Conservation (phyloP, 1,140 invertebrate genomes). For the Drosophila ohnishii region DNA sequence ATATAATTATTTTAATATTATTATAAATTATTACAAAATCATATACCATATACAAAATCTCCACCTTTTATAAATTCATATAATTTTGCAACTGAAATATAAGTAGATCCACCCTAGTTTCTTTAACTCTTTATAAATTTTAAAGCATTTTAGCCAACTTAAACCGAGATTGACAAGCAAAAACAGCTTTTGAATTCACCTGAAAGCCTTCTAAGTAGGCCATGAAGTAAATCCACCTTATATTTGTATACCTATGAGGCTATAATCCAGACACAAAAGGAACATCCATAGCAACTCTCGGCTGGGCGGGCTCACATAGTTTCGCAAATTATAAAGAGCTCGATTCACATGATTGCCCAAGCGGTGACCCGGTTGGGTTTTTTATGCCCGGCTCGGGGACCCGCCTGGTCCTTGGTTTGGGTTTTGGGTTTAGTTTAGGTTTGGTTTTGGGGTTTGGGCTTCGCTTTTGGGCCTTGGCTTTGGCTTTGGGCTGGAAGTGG, state of each 20-base stretch:
- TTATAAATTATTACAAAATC: neutral
- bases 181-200: slow-evolving; percentile 3
- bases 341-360: slow-evolving; percentile 82
- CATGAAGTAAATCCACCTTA: slow-evolving; percentile 15
- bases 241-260: slow-evolving; percentile 1
- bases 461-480: slow-evolving; percentile 12
- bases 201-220: slow-evolving; percentile 15
- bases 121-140: neutral
- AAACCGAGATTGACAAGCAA: neutral
- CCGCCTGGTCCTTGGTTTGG: slow-evolving; percentile 2
- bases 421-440: slow-evolving; percentile 17
- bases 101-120: neutral
- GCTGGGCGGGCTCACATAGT: slow-evolving; percentile 60
- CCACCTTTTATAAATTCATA: neutral
- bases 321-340: slow-evolving; percentile 80
- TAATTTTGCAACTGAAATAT: neutral
- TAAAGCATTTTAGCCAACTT: neutral
- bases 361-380: slow-evolving; percentile 54
- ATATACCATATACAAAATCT: neutral
- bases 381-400: slow-evolving; percentile 27
- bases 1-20: neutral
- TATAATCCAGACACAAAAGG: slow-evolving; percentile 25
- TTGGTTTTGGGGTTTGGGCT: slow-evolving; percentile 22
- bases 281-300: slow-evolving; percentile 36
- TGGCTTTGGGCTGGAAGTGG: neutral